These are phyloP conservation scores for Pristis pectinata DNA, from an alignment of 2,797 vertebrate species.

Conservation along the genomic window DNA sequence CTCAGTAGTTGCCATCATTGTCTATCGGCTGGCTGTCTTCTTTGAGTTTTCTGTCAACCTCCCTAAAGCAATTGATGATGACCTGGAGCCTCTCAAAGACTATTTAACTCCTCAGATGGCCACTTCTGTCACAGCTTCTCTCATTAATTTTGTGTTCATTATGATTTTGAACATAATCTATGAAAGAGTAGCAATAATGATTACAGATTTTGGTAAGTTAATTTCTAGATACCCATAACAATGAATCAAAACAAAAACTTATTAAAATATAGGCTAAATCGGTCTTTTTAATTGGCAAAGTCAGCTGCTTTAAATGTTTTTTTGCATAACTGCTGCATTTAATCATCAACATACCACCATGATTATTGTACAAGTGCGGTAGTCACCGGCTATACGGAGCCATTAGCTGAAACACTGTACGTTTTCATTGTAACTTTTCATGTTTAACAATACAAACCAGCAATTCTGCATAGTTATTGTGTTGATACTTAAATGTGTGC, in stretches of 20 bases:
- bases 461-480: not conserved
- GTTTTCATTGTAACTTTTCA: not conserved
- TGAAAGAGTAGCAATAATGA: slow-evolving; percentile 83
- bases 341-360: not conserved
- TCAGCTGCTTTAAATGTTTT: not conserved
- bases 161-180: slow-evolving; percentile 84
- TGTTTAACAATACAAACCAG: not conserved
- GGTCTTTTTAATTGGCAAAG: not conserved
- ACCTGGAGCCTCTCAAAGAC: slow-evolving; percentile 69
- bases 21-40: slow-evolving; percentile 84
- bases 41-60: slow-evolving; percentile 71
- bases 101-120: slow-evolving; percentile 87
- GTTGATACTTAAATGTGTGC: not conserved
- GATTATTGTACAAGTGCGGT: not conserved
- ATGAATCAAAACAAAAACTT: not conserved
- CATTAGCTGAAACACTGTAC: too few species aligned
- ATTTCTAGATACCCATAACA: not conserved
- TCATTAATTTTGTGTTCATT: slow-evolving; percentile 85
- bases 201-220: slow-evolving; percentile 78
- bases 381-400: not conserved
- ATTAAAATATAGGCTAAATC: not conserved
- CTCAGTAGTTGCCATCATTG: slow-evolving; percentile 82
- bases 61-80: slow-evolving; percentile 56
- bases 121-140: slow-evolving; percentile 79
- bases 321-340: not conserved